Base-by-base conservation (phyloP, 2,888 invertebrate species). In the Sphaerophoria rueppellii region DNA sequence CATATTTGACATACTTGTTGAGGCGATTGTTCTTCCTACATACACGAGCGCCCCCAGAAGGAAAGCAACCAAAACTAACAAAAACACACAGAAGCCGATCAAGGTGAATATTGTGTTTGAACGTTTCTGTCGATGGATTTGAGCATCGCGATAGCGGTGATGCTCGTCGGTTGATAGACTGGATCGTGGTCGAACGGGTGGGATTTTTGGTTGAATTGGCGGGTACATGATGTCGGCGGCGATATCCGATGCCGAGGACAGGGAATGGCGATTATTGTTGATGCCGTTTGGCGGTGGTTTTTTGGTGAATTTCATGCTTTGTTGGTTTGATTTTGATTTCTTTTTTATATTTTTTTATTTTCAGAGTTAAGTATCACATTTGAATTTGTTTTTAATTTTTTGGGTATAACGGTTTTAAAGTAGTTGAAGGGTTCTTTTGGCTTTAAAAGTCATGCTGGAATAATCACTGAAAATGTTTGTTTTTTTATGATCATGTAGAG, bases 111-210 rank as follows among this genome's bases (percentile, higher is more conserved):
- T 87, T 24, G 91, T 88, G 69, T 89, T 90, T 55, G 90, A 90
- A 1, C 88, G 88, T 43, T 88, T 87, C 52, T 88, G 54, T 4
- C 81, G 79, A 3, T 55, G 72, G 6, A 57, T 88, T 82, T 87
- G 87, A 58, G 88, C 80, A 74, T 90, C 89, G 87, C 90, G 90
- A 35, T 89, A 88, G 54, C 90, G 90, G 85, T 91, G 91, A 79
- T 91, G 90, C 73, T 91, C 91, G 79, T 91, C 91, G 80, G 91
- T 90, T 55, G 91, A 91, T 57, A 91, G 89, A 83, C 91, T 91
- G 65, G 91, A 91, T 65, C 91, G 90, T 55, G 91, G 91, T 32
- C 91, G 89, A 52, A 91, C 90, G 4, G 88, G 87, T 0, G 88
- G 87, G 52, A 89, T 87, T 87, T 88, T 88, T 75, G 88, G 87